Evolutionary conservation across 2,113 vertebrate species (phyloP), one percentile per base, ranked within the genome.

Genomic region (Aegithalos caudatus): DNA sequence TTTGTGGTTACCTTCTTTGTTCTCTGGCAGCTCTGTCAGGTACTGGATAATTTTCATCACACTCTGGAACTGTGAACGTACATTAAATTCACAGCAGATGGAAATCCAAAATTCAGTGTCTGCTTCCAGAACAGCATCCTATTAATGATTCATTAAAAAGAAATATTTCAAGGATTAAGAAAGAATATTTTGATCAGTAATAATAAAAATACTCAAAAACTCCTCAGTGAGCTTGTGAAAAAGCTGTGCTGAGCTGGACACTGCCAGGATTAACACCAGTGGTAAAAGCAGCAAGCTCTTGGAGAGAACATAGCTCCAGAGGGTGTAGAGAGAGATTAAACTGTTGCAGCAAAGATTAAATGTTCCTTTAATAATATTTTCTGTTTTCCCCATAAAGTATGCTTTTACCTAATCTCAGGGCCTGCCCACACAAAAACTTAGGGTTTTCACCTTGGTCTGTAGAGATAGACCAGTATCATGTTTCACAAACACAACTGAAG

Each of bases 91-190:
- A 14, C 98, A 99, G 87, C 98, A 99, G 65, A 99, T 92, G 2
- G 98, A 98, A 80, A 99, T 98, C 99, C 99, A 99, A 93, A 99
- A 99, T 73, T 99, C 99, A n/a, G 98, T 97, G 54, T 99, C 99
- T 60, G 95, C 96, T 94, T 99, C 99, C 97, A 99, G 96, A 50
- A 98, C 95, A 6, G 98, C 96, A 65, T 99, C 99, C 99, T 99
- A 81, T 50, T 77, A n/a, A 65, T 10, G 69, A 54, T 95, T 86
- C 56, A 70, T 66, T 67, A 27, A 23, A 81, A 35, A n/a, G 16
- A 45, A 33, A 38, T 28, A 48, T 25, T 56, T 73, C 11, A 81
- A 47, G 19, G 74, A 53, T 44, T 61, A 40, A 53, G 79, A 64
- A 69, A 37, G 29, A 21, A 8, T 6, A 67, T 40, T 27, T 66